These are phyloP conservation scores for Habropoda laboriosa DNA, from an alignment of 1,140 invertebrate genomes.

Conservation along the genomic window DNA sequence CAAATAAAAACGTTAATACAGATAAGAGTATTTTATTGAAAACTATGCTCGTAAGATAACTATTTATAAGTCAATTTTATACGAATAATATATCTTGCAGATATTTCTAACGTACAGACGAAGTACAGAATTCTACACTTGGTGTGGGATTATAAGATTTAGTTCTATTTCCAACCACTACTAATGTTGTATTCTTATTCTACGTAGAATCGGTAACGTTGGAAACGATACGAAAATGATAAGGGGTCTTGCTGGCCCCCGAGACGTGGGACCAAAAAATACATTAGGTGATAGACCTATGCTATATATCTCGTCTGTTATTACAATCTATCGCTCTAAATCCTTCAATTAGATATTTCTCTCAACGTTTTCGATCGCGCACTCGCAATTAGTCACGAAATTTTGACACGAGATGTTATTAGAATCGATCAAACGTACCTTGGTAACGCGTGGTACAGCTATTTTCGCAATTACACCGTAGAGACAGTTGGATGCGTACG, in stretches of 20 bases:
- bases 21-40: conserved; percentile 24
- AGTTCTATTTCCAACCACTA: too few species aligned
- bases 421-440: conserved; percentile 57
- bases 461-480: conserved; percentile 25
- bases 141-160: too few species aligned
- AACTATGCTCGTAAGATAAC: not conserved
- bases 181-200: too few species aligned
- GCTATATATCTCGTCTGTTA: too few species aligned
- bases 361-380: not conserved
- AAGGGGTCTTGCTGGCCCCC: too few species aligned
- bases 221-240: too few species aligned
- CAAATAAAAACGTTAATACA: conserved; percentile 17
- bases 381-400: not conserved
- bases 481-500: not conserved
- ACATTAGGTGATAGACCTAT: too few species aligned
- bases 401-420: not conserved
- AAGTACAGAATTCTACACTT: too few species aligned
- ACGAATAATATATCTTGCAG: conserved; percentile 6
- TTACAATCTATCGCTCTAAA: not conserved
- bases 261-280: too few species aligned
- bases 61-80: conserved; percentile 20
- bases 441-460: conserved; percentile 37
- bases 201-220: too few species aligned
- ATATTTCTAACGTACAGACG: conserved; percentile 18
- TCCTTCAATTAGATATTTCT: not conserved